Evolutionary conservation across 2,888 invertebrate genomes (phyloP), one percentile per base, ranked within the genome.

Genomic region (Anaspis maculata): DNA sequence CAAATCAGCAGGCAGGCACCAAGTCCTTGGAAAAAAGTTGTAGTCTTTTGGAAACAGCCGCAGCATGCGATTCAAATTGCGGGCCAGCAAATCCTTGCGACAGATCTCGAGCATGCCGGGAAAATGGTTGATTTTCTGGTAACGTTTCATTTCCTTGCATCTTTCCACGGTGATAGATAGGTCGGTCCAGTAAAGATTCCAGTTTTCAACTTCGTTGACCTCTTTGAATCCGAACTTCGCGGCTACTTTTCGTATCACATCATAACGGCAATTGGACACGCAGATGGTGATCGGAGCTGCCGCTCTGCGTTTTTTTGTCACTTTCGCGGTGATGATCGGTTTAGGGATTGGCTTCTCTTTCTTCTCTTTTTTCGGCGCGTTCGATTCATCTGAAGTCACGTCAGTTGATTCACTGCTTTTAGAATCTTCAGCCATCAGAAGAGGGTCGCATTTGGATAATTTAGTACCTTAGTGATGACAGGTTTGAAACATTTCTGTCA

Each of bases 171-270:
- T 83, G 12, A 92, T 82, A 45, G 86, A 83, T 53, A 83, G 76
- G 59, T 92, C 92, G 0, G 87, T 86, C 92, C 92, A 94, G 56
- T 83, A 85, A 44, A 94, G 75, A 60, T 88, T 87, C 92, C 92
- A 94, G 31, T 80, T 76, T 37, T 87, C 86, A 27, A 77, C 76
- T 46, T 88, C 88, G 1, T 75, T 71, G 0, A 87, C 87, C 59
- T 85, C 83, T 39, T 77, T 74, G 72, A 83, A 83, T 1, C 80
- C 82, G 56, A 79, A 80, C 41, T 77, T 76, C 39, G 74, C 68
- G 1, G 83, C 76, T 1, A 81, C 77, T 51, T 77, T 74, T 23
- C 80, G 70, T 22, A 89, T 83, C 40, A 79, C 77, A 42, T 83
- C 82, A 57, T 83, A 83, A 14, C 81, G 76, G 51, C 83, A 83